phyloP scores from a whole-genome alignment of 2,113 vertebrate species.

The Edolisoma coerulescens region DNA sequence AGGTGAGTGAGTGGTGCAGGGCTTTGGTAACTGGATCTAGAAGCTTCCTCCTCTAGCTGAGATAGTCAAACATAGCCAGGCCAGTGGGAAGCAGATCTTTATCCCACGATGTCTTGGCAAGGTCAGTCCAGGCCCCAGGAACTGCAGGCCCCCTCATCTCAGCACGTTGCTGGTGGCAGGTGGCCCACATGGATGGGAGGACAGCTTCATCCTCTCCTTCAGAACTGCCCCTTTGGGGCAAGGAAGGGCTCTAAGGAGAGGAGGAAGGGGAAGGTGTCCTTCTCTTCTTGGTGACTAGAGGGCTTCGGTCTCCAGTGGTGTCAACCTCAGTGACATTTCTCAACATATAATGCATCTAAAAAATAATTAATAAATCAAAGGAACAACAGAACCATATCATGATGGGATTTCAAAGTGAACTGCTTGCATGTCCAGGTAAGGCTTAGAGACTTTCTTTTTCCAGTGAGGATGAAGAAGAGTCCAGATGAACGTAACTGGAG shows the following conservation, averaged over 20 bases:
- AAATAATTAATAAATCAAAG: slow-evolving; percentile 15
- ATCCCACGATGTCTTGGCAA: neutral
- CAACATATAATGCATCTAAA: slow-evolving; percentile 23
- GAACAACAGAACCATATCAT: neutral
- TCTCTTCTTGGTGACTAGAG: neutral
- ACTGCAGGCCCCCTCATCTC: neutral
- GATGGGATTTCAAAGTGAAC: neutral
- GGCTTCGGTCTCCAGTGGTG: neutral
- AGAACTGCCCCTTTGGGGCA: neutral
- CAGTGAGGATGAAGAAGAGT: neutral
- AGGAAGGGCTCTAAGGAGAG: neutral
- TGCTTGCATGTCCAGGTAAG: slow-evolving; percentile 3
- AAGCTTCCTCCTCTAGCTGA: slow-evolving; percentile 1
- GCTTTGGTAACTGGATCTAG: slow-evolving; percentile 1
- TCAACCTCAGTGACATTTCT: neutral
- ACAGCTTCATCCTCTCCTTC: neutral
- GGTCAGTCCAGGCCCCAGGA: neutral
- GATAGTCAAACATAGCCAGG: neutral
- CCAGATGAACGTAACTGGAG: neutral
- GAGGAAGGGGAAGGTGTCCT: neutral
- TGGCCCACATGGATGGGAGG: neutral
- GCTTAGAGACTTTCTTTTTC: neutral
- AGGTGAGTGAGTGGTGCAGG: neutral
- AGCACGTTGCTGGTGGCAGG: neutral
- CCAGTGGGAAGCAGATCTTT: neutral